Conservation (phyloP, 2,113 vertebrate species). For the Sander lucioperca region DNA sequence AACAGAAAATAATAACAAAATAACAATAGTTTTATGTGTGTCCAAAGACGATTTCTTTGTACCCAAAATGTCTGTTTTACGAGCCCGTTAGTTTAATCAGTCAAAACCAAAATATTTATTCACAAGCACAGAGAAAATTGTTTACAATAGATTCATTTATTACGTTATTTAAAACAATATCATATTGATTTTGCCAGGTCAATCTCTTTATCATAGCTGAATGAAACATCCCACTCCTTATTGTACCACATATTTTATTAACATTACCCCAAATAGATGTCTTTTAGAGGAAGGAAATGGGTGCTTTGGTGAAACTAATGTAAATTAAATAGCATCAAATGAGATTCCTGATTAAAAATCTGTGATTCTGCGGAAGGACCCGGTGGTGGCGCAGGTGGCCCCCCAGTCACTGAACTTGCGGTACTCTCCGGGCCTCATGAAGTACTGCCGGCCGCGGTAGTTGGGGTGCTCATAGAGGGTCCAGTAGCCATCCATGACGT, state of each 20-base stretch:
- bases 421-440: conserved; percentile 79
- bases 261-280: conserved; percentile 23
- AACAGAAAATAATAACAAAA: neutral
- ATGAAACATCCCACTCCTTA: conserved; percentile 1
- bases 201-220: neutral
- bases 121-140: conserved; percentile 38
- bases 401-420: conserved; percentile 79
- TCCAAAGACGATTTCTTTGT: neutral
- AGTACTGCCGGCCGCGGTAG: conserved; percentile 79
- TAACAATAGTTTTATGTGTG: neutral
- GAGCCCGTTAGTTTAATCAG: neutral
- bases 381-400: conserved; percentile 70
- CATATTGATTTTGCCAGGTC: conserved; percentile 2
- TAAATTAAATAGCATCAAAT: neutral
- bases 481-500: conserved; percentile 79
- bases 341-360: conserved; percentile 65
- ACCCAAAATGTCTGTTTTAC: neutral
- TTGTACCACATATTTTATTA: neutral
- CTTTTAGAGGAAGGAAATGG: neutral
- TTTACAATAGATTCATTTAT: conserved; percentile 57
- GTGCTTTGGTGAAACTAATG: neutral
- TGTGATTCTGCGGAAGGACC: conserved; percentile 78
- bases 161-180: conserved; percentile 34
- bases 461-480: conserved; percentile 76
- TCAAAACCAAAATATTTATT: conserved; percentile 38